Conservation (phyloP, 1,140 invertebrate genomes). For the Ladona fulva region DNA sequence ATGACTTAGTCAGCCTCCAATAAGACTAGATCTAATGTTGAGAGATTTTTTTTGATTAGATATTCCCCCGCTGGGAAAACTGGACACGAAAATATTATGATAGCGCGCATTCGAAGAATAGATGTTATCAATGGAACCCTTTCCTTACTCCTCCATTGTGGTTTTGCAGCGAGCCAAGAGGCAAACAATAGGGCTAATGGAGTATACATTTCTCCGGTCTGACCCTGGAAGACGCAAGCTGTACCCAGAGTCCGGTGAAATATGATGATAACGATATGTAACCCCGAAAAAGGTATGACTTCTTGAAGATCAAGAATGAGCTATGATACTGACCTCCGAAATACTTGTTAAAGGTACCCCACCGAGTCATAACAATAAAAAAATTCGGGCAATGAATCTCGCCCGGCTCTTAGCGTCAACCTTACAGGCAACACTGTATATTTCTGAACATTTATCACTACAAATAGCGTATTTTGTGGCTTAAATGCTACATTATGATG, state of each 20-base stretch:
- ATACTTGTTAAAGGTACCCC: neutral
- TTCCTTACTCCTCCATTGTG: neutral
- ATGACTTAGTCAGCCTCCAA: too few species aligned
- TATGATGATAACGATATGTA: conserved; percentile 7
- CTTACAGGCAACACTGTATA: neutral
- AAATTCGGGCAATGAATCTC: neutral
- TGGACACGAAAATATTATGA: too few species aligned
- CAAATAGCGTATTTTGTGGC: neutral
- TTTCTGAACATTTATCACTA: neutral
- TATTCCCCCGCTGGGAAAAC: too few species aligned
- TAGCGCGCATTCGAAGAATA: too few species aligned
- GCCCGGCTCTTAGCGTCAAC: neutral
- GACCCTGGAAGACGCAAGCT: neutral
- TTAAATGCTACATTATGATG: neutral
- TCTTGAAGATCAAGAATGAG: neutral
- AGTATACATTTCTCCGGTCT: neutral
- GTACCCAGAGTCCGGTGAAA: neutral
- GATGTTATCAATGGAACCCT: neutral
- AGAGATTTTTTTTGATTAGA: too few species aligned
- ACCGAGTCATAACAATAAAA: conserved; percentile 1
- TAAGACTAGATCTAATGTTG: too few species aligned
- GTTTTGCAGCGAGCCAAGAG: neutral
- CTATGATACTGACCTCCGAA: neutral
- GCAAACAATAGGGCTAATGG: neutral
- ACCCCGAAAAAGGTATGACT: neutral